These are phyloP conservation scores for Gymnothorax javanicus DNA, from an alignment of 2,797 vertebrate species.

Conservation along the genomic window DNA sequence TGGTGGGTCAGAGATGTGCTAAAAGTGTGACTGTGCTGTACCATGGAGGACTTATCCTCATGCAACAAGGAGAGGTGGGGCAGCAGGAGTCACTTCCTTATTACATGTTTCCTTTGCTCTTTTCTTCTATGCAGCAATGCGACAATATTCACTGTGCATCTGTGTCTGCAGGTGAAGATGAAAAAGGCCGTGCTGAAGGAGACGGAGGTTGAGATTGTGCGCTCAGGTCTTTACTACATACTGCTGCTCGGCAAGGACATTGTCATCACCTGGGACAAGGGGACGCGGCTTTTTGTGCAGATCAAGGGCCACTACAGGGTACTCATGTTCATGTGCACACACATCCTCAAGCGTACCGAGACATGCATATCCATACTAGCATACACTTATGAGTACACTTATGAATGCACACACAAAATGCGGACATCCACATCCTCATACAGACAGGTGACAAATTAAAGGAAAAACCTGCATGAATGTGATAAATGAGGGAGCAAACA, in stretches of 20 bases:
- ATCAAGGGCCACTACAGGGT: constrained; percentile 83
- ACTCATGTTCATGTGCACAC: neutral
- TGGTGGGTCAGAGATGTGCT: constrained; percentile 82
- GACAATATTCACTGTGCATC: neutral
- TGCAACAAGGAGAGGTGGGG: constrained; percentile 82
- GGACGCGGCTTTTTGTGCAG: constrained; percentile 80
- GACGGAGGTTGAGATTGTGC: constrained; percentile 82
- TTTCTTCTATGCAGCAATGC: neutral
- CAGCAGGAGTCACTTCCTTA: neutral
- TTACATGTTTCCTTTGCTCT: constrained; percentile 16
- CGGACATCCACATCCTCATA: neutral
- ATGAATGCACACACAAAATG: neutral
- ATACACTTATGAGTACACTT: neutral
- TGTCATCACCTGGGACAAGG: constrained; percentile 87
- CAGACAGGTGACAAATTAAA: neutral
- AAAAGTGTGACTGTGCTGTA: constrained; percentile 83
- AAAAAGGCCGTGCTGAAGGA: constrained; percentile 75
- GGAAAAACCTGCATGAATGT: neutral
- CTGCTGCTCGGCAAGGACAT: constrained; percentile 82
- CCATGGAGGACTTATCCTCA: constrained; percentile 80
- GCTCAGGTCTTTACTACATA: constrained; percentile 84
- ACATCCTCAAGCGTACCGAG: neutral
- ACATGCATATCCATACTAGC: neutral
- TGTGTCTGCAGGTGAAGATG: constrained; percentile 78
- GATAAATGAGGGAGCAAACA: too few relatives aligned